Evolutionary conservation across 2,888 invertebrate species (phyloP), one percentile per base, ranked within the genome.

Genomic region (Crocallis elinguaria): DNA sequence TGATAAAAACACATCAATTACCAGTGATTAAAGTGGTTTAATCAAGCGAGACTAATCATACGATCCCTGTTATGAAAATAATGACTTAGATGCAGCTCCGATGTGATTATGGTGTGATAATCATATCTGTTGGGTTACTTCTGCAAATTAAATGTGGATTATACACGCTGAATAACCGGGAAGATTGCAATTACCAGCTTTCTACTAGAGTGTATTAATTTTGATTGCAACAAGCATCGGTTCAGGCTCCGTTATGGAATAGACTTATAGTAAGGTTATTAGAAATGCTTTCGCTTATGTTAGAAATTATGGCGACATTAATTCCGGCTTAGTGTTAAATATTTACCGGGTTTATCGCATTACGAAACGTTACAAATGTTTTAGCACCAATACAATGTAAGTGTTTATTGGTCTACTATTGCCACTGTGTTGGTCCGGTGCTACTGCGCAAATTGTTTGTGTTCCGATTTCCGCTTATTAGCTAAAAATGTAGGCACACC

Each of bases 181-280:
- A 64, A 64, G 52, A 57, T 49, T 60, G 60, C 60, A 60, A 71
- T 73, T 73, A 70, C 30, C 39, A 21, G 65, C 70, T 74, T 73
- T 74, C 72, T 74, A 71, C 42, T 51, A n/a, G 12, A 36, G 60
- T 33, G 56, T 35, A 48, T 55, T 52, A 44, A 41, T 19, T 49
- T 53, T 49, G 14, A 49, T 54, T 49, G 29, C 32, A 53, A 12
- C 25, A 7, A 33, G 30, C 13, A 27, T 30, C 39, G 29, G 27
- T 14, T 36, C 7, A 25, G 16, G 11, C 25, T 13, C 16, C 9
- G 29, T 30, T 30, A 29, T 32, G 13, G 17, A 33, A 9, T 16
- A 19, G n/a, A 41, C n/a, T 29, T 17, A 17, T 19, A 41, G 4
- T 5, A 41, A 30, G 8, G n/a, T n/a, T n/a, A n/a, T n/a, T n/a